phyloP scores from a whole-genome alignment of 2,113 vertebrate genomes.

The Sander vitreus region DNA sequence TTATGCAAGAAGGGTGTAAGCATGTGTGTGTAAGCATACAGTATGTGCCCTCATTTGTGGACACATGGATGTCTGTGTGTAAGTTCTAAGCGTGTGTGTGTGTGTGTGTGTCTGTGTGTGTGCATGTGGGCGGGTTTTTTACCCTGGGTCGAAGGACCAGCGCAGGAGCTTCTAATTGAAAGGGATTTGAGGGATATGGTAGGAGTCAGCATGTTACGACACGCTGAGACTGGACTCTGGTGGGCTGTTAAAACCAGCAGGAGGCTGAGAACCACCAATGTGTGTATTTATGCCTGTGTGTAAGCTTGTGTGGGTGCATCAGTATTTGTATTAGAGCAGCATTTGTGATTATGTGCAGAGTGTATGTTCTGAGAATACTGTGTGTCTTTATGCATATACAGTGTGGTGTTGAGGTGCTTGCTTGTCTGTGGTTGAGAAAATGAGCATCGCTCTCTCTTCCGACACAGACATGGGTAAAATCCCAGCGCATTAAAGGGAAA shows the following conservation, averaged over 20 bases:
- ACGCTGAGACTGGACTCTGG: constrained; percentile 75
- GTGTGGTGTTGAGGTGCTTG: constrained; percentile 27
- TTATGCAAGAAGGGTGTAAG: constrained; percentile 58
- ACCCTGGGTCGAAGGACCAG: constrained; percentile 71
- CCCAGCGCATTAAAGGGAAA: constrained; percentile 51
- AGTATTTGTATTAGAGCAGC: constrained; percentile 48
- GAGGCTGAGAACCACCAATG: constrained; percentile 74
- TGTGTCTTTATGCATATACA: constrained; percentile 38
- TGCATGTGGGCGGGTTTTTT: constrained; percentile 57
- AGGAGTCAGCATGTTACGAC: constrained; percentile 78
- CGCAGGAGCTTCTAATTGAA: constrained; percentile 83
- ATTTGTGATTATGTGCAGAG: constrained; percentile 40
- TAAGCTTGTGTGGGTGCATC: constrained; percentile 24
- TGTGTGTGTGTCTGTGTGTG: constrained; percentile 4
- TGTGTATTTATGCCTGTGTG: constrained; percentile 51
- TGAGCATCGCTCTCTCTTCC: constrained; percentile 45
- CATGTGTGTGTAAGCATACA: constrained; percentile 46
- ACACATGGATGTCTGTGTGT: constrained; percentile 41
- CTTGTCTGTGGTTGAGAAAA: constrained; percentile 54
- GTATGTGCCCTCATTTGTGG: constrained; percentile 55
- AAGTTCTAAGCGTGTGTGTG: constrained; percentile 17
- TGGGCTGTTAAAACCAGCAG: constrained; percentile 80
- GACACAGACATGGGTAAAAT: constrained; percentile 64
- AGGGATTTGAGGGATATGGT: constrained; percentile 82
- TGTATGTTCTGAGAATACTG: constrained; percentile 33